Conservation (phyloP, 2,888 invertebrate species). For the Chymomyza fuscimana region DNA sequence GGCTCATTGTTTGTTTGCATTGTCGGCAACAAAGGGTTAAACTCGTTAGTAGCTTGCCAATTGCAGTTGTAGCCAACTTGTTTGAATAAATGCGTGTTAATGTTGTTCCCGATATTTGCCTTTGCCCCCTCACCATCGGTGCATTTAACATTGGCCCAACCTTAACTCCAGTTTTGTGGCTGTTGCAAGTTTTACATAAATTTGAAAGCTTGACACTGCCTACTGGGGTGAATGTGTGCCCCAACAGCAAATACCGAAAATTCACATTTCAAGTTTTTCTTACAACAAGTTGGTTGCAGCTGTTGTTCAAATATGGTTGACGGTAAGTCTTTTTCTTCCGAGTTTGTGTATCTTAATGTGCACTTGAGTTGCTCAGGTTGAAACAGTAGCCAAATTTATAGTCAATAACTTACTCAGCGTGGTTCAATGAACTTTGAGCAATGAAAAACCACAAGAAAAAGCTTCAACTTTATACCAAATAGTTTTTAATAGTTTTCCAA, state of each 20-base stretch:
- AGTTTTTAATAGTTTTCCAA: background rate
- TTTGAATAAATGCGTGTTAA: background rate
- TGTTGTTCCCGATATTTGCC: background rate
- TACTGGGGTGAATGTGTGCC: background rate
- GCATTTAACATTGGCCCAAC: background rate
- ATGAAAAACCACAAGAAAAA: background rate
- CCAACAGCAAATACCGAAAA: background rate
- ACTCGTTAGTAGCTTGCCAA: background rate
- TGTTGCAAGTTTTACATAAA: background rate
- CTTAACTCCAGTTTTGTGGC: background rate
- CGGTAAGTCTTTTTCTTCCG: background rate
- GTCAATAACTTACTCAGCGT: slow-evolving; percentile 20
- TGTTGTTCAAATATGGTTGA: background rate
- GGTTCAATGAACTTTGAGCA: slow-evolving; percentile 23
- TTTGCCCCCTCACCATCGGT: background rate
- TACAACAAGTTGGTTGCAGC: background rate
- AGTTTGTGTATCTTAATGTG: background rate
- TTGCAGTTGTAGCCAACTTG: background rate
- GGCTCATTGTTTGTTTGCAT: background rate
- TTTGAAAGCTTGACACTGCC: background rate
- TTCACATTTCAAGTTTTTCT: background rate
- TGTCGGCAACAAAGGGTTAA: background rate
- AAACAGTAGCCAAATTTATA: background rate
- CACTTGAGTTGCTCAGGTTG: background rate
- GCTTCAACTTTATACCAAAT: background rate